Evolutionary conservation across 1,140 invertebrate species (phyloP).

Genomic region (Aphelenchoides besseyi): DNA sequence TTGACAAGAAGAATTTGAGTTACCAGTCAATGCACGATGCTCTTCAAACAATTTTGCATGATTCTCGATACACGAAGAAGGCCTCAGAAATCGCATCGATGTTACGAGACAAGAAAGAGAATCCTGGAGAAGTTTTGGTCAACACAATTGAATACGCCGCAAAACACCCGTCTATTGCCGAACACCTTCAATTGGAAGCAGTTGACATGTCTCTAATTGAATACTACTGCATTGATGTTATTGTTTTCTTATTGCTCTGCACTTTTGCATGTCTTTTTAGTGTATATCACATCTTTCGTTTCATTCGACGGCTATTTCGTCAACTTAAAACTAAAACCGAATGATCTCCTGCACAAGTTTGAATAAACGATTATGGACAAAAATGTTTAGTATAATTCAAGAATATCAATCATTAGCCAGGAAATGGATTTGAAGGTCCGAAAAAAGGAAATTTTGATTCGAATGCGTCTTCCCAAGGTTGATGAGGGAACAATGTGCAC

Average conservation of each 20-base stretch:
- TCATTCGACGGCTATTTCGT: neutral
- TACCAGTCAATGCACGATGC: neutral
- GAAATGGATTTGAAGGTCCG: neutral
- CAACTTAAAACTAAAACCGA: neutral
- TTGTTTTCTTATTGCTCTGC: neutral
- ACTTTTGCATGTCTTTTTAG: no score
- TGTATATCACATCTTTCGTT: neutral
- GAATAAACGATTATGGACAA: neutral
- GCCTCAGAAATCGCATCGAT: neutral
- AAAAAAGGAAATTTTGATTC: neutral
- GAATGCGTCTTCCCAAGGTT: neutral
- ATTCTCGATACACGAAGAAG: neutral
- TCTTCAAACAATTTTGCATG: neutral
- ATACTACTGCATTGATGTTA: neutral
- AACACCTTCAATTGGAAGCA: neutral
- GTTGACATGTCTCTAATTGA: neutral
- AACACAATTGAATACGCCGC: neutral
- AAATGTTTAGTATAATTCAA: neutral
- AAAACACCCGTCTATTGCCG: neutral
- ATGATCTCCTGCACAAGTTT: neutral
- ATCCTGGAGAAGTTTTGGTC: neutral
- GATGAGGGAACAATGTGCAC: neutral
- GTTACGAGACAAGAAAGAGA: neutral
- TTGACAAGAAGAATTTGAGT: slow-evolving; percentile 20
- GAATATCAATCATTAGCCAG: neutral